A percentile compares a stretch with the other conserved stretches of the same genome.
phyloP scores from a whole-genome alignment of 1,140 invertebrate species.

The Drosophila punjabiensis region DNA sequence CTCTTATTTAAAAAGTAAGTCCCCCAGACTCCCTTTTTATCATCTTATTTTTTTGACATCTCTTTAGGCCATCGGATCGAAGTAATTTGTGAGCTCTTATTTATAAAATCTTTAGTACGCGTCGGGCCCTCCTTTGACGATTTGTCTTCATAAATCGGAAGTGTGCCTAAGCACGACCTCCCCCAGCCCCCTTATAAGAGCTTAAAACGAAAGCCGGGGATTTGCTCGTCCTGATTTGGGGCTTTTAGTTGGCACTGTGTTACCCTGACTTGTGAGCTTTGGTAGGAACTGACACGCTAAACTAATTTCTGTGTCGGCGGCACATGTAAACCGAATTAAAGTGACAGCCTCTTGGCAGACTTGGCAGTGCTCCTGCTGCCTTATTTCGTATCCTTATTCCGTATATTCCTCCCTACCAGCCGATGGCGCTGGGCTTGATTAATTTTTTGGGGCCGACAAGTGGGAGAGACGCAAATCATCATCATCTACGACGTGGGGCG shows the following conservation, averaged over 20 bases:
- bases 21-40: not conserved
- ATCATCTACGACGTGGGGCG: slow-evolving; percentile 47
- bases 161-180: slow-evolving; percentile 20
- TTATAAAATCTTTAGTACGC: slow-evolving; percentile 19
- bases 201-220: slow-evolving; percentile 46
- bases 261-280: slow-evolving; percentile 38
- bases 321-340: slow-evolving; percentile 70
- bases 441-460: slow-evolving; percentile 75
- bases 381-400: slow-evolving; percentile 32
- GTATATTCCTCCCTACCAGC: slow-evolving; percentile 4
- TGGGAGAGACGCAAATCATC: slow-evolving; percentile 71
- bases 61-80: not conserved
- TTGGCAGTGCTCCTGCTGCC: slow-evolving; percentile 6
- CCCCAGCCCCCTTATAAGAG: slow-evolving; percentile 39
- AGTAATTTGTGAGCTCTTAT: slow-evolving; percentile 33
- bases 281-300: slow-evolving; percentile 69
- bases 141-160: slow-evolving; percentile 62
- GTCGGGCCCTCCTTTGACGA: slow-evolving; percentile 17
- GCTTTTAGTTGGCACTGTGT: slow-evolving; percentile 39
- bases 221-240: slow-evolving; percentile 37
- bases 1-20: not conserved
- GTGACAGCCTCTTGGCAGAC: slow-evolving; percentile 56
- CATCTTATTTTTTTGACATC: slow-evolving; percentile 3
- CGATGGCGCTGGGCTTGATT: slow-evolving; percentile 63
- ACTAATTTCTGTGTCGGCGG: slow-evolving; percentile 76